These are phyloP conservation scores for Helarctos malayanus DNA, from an alignment of 2,797 vertebrate genomes.

Conservation along the genomic window DNA sequence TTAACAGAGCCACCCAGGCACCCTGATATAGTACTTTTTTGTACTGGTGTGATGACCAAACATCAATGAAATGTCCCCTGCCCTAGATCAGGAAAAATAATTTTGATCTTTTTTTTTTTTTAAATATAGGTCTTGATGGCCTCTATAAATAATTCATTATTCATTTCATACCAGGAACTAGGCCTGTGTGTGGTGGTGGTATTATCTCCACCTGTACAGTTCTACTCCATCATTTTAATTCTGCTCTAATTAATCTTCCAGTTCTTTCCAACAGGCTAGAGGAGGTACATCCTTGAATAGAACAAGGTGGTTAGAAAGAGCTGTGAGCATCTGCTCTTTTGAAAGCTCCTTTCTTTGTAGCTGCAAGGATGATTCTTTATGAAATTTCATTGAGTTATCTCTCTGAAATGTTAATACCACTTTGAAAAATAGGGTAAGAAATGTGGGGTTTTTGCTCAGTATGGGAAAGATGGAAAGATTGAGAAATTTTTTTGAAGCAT, in stretches of 20 bases:
- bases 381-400: conserved; percentile 21
- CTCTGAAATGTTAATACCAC: neutral
- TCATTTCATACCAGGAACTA: neutral
- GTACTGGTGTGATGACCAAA: neutral
- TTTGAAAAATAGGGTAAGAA: conserved; percentile 35
- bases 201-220: neutral
- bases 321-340: conserved; percentile 54
- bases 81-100: neutral
- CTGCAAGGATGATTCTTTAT: conserved; percentile 24
- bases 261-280: conserved; percentile 53
- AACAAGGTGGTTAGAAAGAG: conserved; percentile 47
- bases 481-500: neutral
- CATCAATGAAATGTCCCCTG: neutral
- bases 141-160: neutral
- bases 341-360: conserved; percentile 46
- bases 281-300: conserved; percentile 40
- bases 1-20: neutral
- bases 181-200: neutral
- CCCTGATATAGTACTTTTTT: conserved; percentile 43
- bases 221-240: conserved; percentile 60
- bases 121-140: neutral
- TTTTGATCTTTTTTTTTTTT: neutral
- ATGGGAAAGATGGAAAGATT: neutral
- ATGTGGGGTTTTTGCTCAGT: neutral
- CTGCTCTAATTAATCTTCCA: conserved; percentile 71